These are phyloP conservation scores for Tryphoninae sp. DNA, from an alignment of 2,888 invertebrate genomes.

Conservation along the genomic window DNA sequence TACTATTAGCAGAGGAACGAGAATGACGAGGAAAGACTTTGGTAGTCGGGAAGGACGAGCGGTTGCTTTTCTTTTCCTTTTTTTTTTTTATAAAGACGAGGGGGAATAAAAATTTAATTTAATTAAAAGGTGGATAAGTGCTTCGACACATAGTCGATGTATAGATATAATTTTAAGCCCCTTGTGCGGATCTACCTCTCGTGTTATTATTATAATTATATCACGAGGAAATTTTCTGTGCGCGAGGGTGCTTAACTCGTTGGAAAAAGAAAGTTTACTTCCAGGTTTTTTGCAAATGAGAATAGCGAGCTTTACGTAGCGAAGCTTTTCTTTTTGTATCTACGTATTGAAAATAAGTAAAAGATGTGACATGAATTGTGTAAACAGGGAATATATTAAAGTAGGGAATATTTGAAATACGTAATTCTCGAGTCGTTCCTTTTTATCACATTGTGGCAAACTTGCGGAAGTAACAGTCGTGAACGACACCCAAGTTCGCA, in stretches of 20 bases:
- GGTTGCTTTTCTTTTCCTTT: background rate
- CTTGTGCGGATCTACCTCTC: background rate
- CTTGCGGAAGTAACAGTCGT: conserved; percentile 56
- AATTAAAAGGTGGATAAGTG: conserved; percentile 59
- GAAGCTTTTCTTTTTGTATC: too few relatives aligned
- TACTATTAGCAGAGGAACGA: background rate
- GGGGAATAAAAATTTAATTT: conserved; percentile 58
- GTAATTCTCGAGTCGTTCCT: background rate
- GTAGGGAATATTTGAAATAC: too few relatives aligned
- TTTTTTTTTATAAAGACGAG: conserved; percentile 38
- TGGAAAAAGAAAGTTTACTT: too few relatives aligned
- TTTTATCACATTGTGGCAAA: conserved; percentile 25
- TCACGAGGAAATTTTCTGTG: too few relatives aligned
- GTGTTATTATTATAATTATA: too few relatives aligned
- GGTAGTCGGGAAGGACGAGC: conserved; percentile 14
- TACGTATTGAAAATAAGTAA: too few relatives aligned
- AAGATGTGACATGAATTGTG: too few relatives aligned
- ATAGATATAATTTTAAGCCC: conserved; percentile 2
- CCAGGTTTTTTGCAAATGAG: too few relatives aligned
- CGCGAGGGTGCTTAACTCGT: too few relatives aligned
- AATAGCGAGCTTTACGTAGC: too few relatives aligned
- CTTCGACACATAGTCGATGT: conserved; percentile 18
- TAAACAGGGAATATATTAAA: too few relatives aligned
- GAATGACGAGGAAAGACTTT: conserved; percentile 34
- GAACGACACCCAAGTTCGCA: conserved; percentile 65